Evolutionary conservation across 1,140 invertebrate genomes (phyloP).

Genomic region (Colletes latitarsis): DNA sequence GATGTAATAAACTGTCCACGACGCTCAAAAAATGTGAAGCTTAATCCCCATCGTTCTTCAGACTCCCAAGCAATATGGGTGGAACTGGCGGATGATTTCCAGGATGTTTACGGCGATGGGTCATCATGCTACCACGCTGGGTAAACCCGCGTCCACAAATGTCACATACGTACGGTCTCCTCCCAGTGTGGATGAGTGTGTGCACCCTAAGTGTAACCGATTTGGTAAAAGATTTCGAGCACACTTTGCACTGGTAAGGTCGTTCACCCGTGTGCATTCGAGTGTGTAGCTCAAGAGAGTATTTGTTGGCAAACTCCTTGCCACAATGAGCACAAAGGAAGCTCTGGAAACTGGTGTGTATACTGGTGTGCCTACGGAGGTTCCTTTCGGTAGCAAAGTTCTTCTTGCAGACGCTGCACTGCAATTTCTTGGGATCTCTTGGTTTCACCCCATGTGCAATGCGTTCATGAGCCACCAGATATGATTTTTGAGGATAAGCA

Average conservation of each 20-base stretch:
- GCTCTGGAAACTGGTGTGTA: slow-evolving; percentile 54
- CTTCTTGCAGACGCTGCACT: slow-evolving; percentile 80
- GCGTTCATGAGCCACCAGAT: slow-evolving; percentile 5
- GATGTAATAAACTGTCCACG: no score
- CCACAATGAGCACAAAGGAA: slow-evolving; percentile 81
- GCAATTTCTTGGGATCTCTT: background rate
- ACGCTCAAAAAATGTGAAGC: no score
- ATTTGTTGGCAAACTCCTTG: slow-evolving; percentile 83
- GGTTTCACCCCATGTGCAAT: background rate
- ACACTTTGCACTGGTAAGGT: background rate
- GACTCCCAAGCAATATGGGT: slow-evolving; percentile 2
- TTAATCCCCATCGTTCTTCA: no score
- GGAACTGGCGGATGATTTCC: slow-evolving; percentile 30
- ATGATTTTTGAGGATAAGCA: slow-evolving; percentile 2
- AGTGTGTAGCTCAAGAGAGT: slow-evolving; percentile 79
- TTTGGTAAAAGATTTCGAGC: slow-evolving; percentile 60
- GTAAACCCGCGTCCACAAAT: slow-evolving; percentile 86
- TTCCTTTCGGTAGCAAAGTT: slow-evolving; percentile 52
- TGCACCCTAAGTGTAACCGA: slow-evolving; percentile 77
- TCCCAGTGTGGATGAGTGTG: slow-evolving; percentile 84
- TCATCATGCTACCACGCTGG: slow-evolving; percentile 47
- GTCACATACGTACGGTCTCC: slow-evolving; percentile 83
- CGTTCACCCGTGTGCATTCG: slow-evolving; percentile 78
- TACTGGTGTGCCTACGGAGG: slow-evolving; percentile 37
- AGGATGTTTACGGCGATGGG: slow-evolving; percentile 31